Evolutionary conservation across 2,797 vertebrate genomes (phyloP), one percentile per base, ranked within the genome.

Genomic region (Selene dorsalis): DNA sequence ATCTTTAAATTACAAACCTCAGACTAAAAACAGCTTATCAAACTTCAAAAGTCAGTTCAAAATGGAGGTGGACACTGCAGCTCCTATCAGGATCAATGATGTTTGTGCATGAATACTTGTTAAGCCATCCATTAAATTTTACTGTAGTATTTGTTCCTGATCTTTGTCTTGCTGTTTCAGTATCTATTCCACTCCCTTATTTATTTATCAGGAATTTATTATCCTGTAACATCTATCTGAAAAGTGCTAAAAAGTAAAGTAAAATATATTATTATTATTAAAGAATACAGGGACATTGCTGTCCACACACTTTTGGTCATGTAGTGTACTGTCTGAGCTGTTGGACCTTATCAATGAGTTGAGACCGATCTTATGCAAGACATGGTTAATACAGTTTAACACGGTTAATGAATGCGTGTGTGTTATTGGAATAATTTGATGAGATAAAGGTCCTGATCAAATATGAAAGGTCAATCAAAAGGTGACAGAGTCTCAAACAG

Each of bases 391-490:
- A n/a, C n/a, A n/a, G n/a, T n/a, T n/a, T 53, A 24, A n/a, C 10
- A 11, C 2, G 11, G 47, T 48, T 10, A 7, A 22, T 53, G 50
- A 26, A 26, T 12, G n/a, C 11, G 48, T 50, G n/a, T 11, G n/a
- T 22, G 24, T 26, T 53, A 26, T 1, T 26, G 22, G 50, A 24
- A 4, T n/a, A 16, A 22, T 30, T 30, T 28, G 22, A 69, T 48
- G 41, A 10, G 47, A 16, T 28, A 32, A 22, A 67, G 59, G 50
- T 58, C 58, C 43, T 59, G 59, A 45, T 52, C 47, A 48, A 28
- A 10, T 14, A 22, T 30, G 48, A 35, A 48, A 6, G 43, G 57
- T 35, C 65, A 7, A 45, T 63, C 78, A 60, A 55, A 53, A 22
- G 53, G 39, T 39, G 39, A 57, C 14, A 22, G 30, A n/a, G 39